Evolutionary conservation across 1,140 invertebrate species (phyloP), one percentile per base, ranked within the genome.

Genomic region (Drosophila kepulauana): DNA sequence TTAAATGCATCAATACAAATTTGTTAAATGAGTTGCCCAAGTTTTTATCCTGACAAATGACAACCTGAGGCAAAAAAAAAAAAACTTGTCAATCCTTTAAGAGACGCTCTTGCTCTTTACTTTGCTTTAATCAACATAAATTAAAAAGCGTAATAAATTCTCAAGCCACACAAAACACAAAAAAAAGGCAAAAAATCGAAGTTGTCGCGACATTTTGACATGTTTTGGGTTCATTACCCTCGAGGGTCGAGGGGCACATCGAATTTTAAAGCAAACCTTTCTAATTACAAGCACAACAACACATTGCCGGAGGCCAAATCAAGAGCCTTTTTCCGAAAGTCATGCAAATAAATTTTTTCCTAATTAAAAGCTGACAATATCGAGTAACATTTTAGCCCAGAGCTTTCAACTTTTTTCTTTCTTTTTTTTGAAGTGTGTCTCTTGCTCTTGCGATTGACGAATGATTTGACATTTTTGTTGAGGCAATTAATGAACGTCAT

Each of bases 311-410:
- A 64, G 75, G 75, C 63, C 51, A 57, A 11, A 16, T 45, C 28
- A 43, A 67, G 33, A 51, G 59, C 61, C 59, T 78, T 75, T 78
- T 48, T 46, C 1, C 51, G 51, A 69, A 77, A 75, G 70, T 80
- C 78, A 80, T 78, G 75, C 70, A 78, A 80, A 80, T 75, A 70
- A 59, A 80, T 80, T 78, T 75, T 68, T 69, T 68, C 70, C 61
- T 75, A 80, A 80, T 80, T 80, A 80, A 80, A 80, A 71, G 70
- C 75, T 63, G 66, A 79, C 78, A 79, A 72, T 72, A 77, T 79
- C 61, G 51, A 77, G 46, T 72, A 59, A 63, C 74, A 65, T 58
- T 75, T 69, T 15, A 8, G 35, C 46, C 15, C 13, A 1, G 5
- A 20, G 13, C 41, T 13, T 8, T 15, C 25, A 20, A 10, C 35